Percentiles rank a stretch among this genome's conserved stretches.
Evolutionary conservation across 1,140 invertebrate genomes (phyloP).

Genomic region (Drosophila erecta): DNA sequence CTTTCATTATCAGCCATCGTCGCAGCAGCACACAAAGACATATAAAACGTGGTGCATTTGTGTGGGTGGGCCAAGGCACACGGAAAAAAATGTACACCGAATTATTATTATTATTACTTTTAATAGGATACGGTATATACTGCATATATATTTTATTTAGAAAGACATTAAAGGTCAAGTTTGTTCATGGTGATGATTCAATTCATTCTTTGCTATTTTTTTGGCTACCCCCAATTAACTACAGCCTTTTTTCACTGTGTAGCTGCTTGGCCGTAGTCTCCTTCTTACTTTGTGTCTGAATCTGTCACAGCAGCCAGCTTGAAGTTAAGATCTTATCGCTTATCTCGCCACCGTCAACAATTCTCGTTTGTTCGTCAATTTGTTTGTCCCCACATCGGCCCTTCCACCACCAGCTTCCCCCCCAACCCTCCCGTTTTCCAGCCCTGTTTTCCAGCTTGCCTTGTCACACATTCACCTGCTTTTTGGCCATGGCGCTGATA

Average conservation of each 20-base stretch:
- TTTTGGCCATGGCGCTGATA: constrained; percentile 62
- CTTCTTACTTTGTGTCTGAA: not conserved
- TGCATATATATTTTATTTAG: no score
- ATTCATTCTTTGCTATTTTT: not conserved
- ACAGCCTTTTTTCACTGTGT: not conserved
- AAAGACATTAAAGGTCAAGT: no score
- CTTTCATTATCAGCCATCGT: constrained; percentile 56
- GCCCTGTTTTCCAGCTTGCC: not conserved
- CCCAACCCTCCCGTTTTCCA: constrained; percentile 4
- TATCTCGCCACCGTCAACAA: constrained; percentile 28
- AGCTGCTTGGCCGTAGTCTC: not conserved
- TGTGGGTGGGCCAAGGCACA: not conserved
- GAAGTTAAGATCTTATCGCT: constrained; percentile 28
- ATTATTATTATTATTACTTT: no score
- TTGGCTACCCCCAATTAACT: no score
- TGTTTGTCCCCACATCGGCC: constrained; percentile 2
- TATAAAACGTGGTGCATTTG: not conserved
- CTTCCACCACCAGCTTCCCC: not conserved
- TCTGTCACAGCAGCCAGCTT: constrained; percentile 25
- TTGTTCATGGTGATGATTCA: no score
- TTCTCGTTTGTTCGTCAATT: constrained; percentile 10
- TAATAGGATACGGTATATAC: no score
- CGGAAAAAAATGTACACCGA: not conserved
- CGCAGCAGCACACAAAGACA: constrained; percentile 17
- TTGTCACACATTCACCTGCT: constrained; percentile 3